phyloP scores from a whole-genome alignment of 2,113 vertebrate species.

The Dunckerocampus dactyliophorus region DNA sequence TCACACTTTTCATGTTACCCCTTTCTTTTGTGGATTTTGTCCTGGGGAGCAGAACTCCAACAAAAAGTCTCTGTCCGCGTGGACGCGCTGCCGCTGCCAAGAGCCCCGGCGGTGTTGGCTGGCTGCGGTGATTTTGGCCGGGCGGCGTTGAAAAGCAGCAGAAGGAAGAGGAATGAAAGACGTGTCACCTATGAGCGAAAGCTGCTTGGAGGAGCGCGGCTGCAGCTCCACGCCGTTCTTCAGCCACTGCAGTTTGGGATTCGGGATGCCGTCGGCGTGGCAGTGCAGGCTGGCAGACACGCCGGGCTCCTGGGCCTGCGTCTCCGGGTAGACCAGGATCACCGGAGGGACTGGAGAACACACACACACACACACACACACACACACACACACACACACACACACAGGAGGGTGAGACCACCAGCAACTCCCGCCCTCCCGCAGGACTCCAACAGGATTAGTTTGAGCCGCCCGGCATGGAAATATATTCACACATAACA shows the following conservation, averaged over 20 bases:
- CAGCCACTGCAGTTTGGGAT: slow-evolving; percentile 88
- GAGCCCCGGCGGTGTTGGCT: no score
- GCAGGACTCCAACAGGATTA: neutral
- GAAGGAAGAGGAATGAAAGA: neutral
- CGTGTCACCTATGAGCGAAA: slow-evolving; percentile 82
- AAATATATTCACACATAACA: slow-evolving; percentile 59
- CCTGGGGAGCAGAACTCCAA: neutral
- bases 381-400: slow-evolving; percentile 31
- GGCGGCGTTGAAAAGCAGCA: no score
- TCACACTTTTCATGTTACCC: slow-evolving; percentile 1
- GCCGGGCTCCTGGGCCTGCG: slow-evolving; percentile 92
- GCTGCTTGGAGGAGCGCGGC: slow-evolving; percentile 84
- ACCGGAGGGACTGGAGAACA: slow-evolving; percentile 85
- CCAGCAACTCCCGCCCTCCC: slow-evolving; percentile 3
- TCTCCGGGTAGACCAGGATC: slow-evolving; percentile 93
- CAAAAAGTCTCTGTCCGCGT: neutral
- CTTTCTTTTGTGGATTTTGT: neutral
- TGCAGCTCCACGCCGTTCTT: slow-evolving; percentile 90
- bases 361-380: slow-evolving; percentile 30
- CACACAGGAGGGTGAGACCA: slow-evolving; percentile 20
- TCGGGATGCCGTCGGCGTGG: slow-evolving; percentile 90
- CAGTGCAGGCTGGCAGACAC: slow-evolving; percentile 86
- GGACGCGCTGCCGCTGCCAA: no score
- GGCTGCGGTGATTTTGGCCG: no score
- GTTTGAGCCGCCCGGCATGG: slow-evolving; percentile 34